Base-by-base conservation (phyloP, 2,888 invertebrate species). In the Pasiphila rectangulata region DNA sequence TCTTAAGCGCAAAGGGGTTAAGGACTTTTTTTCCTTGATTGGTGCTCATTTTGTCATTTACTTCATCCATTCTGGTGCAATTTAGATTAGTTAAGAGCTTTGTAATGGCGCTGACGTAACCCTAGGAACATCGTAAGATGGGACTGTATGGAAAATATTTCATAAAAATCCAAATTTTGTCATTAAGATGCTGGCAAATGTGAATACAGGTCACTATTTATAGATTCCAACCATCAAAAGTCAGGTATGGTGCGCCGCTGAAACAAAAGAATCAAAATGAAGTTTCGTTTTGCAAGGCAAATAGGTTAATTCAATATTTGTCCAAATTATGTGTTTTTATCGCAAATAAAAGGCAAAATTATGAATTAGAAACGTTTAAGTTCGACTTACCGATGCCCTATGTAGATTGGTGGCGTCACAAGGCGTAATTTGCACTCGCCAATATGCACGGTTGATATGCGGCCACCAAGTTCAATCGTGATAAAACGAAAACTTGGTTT, bases 191-290 rank as follows among this genome's bases (percentile, higher is more conserved):
- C 9, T 32, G 51, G 46, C 45, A 63, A 66, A 63, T 67, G 61
- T 61, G 56, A 58, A 63, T 54, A 54, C 52, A 57, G 53, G 40
- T 32, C 45, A 38, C 53, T 61, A 63, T 59, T 65, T 67, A 67
- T 57, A 52, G 61, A 63, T 62, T 63, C 52, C 51, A 44, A 66
- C 45, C 53, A 57, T 58, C 70, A 65, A 41, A 67, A 59, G 56
- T 47, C 37, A 56, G 57, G 59, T 66, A 66, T 57, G 58, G 61
- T 57, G 57, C 46, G 56, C 50, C 53, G 62, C 84, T 85, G 81
- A 77, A 85, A 86, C 83, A 86, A 84, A 84, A 87, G 76, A 88
- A 86, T 71, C 75, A 38, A 87, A 84, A 84, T 81, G 72, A 86
- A 87, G 87, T 88, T 88, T 74, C 70, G 69, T 63, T 66, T 72